Evolutionary conservation across 2,797 vertebrate species (phyloP), one percentile per base, ranked within the genome.

Genomic region (Sitta carolinensis): DNA sequence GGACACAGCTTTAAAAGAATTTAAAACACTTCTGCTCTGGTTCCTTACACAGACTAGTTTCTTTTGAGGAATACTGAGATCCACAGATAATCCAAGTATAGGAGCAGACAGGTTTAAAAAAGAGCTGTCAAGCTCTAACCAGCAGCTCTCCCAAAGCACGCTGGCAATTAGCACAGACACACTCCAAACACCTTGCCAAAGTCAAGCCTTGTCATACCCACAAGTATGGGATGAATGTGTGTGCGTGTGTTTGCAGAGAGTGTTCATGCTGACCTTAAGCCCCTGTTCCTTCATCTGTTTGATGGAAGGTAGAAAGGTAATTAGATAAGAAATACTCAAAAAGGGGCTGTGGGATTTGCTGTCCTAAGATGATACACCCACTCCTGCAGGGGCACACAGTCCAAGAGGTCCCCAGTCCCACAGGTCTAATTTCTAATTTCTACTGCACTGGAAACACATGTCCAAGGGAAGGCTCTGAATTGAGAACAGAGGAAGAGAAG

Each of bases 381-480:
- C 17, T 74, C 3, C 1, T 8, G 8, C 11, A 25, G 20, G 20
- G 54, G 5, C 7, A 52, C 22, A 10, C 3, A 11, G 13, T 51
- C 51, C 54, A 68, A 57, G 26, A 14, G 13, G 11, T 51, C 1
- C 1, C 34, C 34, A 3, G 30, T 83, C 26, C 59, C 42, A 84
- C 17, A 78, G 34, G 15, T 47, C 40, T n/a, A 32, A 13, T 61
- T 84, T 62, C 34, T 90, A 22, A 36, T 68, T 77, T 63, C 30
- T 40, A 1, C 25, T 72, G 6, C 26, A 12, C 16, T 84, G 32
- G n/a, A 79, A 83, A 38, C 5, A 15, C 0, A 0, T 27, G 10
- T 54, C 36, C 42, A 54, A 76, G 58, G 15, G 16, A 73, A 59
- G 11, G 38, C 20, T 89, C 42, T 76, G n/a, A 34, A 51, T 62